A percentile compares a stretch with the other conserved stretches of the same genome.
phyloP scores from a whole-genome alignment of 2,113 vertebrate species.

The Atrichornis clamosus region DNA sequence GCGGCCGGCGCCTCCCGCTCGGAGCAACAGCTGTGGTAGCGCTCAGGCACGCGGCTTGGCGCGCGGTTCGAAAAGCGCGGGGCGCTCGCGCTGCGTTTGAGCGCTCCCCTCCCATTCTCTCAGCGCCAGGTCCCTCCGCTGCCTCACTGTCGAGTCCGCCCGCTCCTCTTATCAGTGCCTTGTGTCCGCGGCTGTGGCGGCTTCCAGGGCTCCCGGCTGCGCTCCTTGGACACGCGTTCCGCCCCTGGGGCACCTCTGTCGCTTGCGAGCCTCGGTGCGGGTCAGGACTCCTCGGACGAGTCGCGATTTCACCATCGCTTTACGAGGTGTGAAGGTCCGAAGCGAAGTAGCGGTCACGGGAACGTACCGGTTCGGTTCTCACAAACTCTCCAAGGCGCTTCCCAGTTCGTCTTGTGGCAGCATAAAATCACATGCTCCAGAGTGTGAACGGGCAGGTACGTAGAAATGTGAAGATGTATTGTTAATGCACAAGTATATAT shows the following conservation, averaged over 20 bases:
- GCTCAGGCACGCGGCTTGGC: neutral
- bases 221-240: too few species aligned
- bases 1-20: neutral
- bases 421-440: accelerated
- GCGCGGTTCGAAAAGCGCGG: neutral
- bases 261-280: neutral
- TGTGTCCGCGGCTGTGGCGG: neutral
- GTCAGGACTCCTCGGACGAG: neutral
- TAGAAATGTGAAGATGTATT: accelerated
- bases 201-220: neutral
- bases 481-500: accelerated
- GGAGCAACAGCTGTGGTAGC: neutral
- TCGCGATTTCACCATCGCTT: neutral
- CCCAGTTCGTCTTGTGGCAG: neutral
- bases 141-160: neutral
- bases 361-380: accelerated
- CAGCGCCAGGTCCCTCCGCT: too few species aligned
- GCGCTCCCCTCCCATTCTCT: neutral
- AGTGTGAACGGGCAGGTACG: neutral
- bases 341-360: neutral
- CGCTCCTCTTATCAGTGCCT: neutral
- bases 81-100: neutral
- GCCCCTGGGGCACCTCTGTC: neutral
- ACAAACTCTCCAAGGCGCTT: accelerated
- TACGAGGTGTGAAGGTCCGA: accelerated